phyloP scores from a whole-genome alignment of 1,140 invertebrate genomes.

The Teleopsis dalmanni region DNA sequence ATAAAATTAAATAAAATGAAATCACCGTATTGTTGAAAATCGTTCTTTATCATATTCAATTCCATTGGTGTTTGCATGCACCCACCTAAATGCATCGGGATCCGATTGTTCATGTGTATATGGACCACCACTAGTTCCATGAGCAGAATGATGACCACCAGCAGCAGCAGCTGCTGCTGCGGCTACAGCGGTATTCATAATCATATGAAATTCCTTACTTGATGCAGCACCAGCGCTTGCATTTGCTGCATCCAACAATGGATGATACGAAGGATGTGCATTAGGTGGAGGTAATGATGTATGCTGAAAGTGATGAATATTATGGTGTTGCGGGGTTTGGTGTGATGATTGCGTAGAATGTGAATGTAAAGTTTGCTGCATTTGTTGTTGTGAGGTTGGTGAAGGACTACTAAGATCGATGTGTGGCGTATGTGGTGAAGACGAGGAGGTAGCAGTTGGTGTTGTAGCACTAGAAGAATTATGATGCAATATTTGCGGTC shows the following conservation, averaged over 20 bases:
- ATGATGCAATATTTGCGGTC: slow-evolving; percentile 11
- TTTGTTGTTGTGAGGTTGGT: slow-evolving; percentile 16
- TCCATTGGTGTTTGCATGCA: slow-evolving; percentile 1
- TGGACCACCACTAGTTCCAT: slow-evolving; percentile 26
- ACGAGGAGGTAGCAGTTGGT: slow-evolving; percentile 27
- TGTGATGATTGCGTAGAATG: slow-evolving; percentile 13
- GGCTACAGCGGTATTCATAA: slow-evolving; percentile 41
- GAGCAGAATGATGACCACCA: slow-evolving; percentile 11
- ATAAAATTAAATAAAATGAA: too few relatives aligned
- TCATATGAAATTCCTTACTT: slow-evolving; percentile 39
- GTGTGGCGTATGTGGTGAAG: slow-evolving; percentile 34
- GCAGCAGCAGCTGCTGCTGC: slow-evolving; percentile 29
- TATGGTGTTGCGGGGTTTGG: slow-evolving; percentile 4
- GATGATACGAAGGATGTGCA: slow-evolving; percentile 29
- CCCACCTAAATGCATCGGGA: slow-evolving; percentile 42
- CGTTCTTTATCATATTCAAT: too few relatives aligned
- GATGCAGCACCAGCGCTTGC: slow-evolving; percentile 34
- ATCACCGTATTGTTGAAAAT: too few relatives aligned
- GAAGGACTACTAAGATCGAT: slow-evolving; percentile 34
- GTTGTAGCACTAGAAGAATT: slow-evolving; percentile 20
- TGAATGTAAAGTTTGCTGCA: slow-evolving; percentile 5
- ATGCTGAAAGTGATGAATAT: not conserved
- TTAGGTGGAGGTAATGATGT: slow-evolving; percentile 18
- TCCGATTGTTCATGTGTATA: slow-evolving; percentile 33
- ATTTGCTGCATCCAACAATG: slow-evolving; percentile 34